phyloP scores from a whole-genome alignment of 1,140 invertebrate genomes.

The Akabosia matsudoensis region DNA sequence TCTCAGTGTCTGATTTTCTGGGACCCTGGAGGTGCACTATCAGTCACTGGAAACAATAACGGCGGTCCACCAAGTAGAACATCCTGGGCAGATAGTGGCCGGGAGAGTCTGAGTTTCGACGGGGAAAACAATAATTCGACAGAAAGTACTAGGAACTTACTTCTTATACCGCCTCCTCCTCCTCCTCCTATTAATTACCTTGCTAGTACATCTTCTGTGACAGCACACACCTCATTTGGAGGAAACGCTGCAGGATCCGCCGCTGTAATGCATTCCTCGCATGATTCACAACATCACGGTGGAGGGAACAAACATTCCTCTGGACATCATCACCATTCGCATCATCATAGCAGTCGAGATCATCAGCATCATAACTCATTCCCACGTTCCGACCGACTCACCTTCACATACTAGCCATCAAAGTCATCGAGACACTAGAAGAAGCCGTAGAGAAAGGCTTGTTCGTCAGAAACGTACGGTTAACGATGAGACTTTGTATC shows the following conservation, averaged over 20 bases:
- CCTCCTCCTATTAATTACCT: constrained; percentile 36
- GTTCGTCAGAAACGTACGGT: constrained; percentile 44
- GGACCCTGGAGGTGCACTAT: constrained; percentile 1
- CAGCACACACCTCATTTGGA: not conserved
- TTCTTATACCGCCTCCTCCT: constrained; percentile 38
- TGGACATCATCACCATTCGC: not conserved
- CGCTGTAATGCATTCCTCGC: constrained; percentile 3
- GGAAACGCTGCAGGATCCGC: not conserved
- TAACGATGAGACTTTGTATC: constrained; percentile 24
- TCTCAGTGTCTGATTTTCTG: constrained; percentile 37
- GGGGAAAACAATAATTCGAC: constrained; percentile 42
- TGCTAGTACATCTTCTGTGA: not conserved
- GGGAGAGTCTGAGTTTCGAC: constrained; percentile 46
- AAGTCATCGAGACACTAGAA: constrained; percentile 12
- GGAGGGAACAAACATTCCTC: not conserved
- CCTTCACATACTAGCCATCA: constrained; percentile 15
- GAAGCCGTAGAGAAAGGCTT: constrained; percentile 37
- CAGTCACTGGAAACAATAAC: not conserved
- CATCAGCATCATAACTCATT: constrained; percentile 19
- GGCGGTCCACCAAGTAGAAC: constrained; percentile 26
- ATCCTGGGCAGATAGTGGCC: constrained; percentile 44
- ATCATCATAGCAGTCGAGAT: constrained; percentile 14
- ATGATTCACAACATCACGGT: constrained; percentile 2
- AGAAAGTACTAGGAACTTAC: constrained; percentile 34
- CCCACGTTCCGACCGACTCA: not conserved